phyloP scores from a whole-genome alignment of 2,113 vertebrate species.

The Fregata magnificens region DNA sequence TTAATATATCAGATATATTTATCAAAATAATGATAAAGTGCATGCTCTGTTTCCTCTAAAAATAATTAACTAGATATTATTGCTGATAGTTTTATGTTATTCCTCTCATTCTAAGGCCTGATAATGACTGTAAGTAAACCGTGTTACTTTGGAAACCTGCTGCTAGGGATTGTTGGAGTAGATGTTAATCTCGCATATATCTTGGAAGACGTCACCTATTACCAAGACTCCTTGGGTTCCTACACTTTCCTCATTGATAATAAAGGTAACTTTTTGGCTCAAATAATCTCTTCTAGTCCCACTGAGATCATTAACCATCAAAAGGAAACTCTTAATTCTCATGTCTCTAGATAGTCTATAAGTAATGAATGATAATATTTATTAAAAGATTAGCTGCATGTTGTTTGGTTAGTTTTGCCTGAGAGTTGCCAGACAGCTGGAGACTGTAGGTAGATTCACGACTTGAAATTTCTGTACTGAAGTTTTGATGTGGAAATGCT shows the following conservation, averaged over 20 bases:
- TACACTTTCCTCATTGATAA: conserved; percentile 99
- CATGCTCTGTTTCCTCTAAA: background rate
- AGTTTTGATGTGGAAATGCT: background rate
- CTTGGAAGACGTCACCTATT: conserved; percentile 97
- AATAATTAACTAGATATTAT: background rate
- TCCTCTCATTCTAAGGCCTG: conserved; percentile 78
- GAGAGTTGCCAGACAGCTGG: background rate
- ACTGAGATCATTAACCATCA: background rate
- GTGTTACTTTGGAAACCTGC: conserved; percentile 95
- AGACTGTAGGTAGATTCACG: background rate
- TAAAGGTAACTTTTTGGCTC: conserved; percentile 82
- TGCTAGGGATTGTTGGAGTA: conserved; percentile 96
- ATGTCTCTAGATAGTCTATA: background rate
- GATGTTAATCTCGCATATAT: conserved; percentile 98
- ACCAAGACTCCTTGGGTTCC: conserved; percentile 95
- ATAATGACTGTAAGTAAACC: conserved; percentile 98
- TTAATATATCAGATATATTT: too few species aligned
- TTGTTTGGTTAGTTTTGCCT: background rate
- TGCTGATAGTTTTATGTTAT: background rate
- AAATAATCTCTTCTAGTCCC: background rate
- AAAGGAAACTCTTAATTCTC: background rate
- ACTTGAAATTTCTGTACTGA: background rate
- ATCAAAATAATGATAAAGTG: background rate
- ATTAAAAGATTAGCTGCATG: background rate
- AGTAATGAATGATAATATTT: background rate